Evolutionary conservation across 2,113 vertebrate species (phyloP).

Genomic region (Gallinago paraguaiae): DNA sequence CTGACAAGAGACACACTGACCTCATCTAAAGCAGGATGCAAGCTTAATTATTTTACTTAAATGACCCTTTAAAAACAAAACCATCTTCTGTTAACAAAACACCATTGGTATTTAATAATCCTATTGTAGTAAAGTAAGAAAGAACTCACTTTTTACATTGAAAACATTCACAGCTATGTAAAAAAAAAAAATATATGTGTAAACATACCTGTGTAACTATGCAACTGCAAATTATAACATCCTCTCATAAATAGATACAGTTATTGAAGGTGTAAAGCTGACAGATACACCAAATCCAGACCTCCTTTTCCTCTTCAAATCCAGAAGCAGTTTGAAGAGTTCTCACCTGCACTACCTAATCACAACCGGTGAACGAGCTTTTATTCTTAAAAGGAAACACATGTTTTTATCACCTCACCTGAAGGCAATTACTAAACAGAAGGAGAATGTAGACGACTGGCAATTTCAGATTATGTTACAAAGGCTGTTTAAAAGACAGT

Average conservation of each 20-base stretch:
- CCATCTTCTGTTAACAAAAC: not conserved
- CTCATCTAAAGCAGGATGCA: not conserved
- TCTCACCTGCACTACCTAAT: not conserved
- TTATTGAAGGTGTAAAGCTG: not conserved
- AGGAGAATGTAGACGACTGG: rapidly evolving
- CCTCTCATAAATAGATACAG: not conserved
- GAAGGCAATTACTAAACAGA: not conserved
- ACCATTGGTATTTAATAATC: rapidly evolving
- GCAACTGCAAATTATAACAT: not conserved
- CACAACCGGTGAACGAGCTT: not conserved
- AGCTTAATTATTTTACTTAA: not conserved
- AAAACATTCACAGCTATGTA: not conserved
- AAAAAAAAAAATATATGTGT: not conserved
- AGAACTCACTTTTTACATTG: not conserved
- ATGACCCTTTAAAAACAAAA: not conserved
- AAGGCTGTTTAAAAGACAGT: not conserved
- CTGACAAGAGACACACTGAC: not conserved
- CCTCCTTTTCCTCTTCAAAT: not conserved
- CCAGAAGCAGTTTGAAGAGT: not conserved
- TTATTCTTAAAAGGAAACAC: not conserved
- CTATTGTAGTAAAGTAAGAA: not conserved
- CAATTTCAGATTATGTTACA: not conserved
- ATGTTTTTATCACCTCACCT: not conserved
- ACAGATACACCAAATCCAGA: rapidly evolving
- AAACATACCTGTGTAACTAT: not conserved